Conservation (phyloP, 2,113 vertebrate genomes). For the Salvelinus fontinalis region DNA sequence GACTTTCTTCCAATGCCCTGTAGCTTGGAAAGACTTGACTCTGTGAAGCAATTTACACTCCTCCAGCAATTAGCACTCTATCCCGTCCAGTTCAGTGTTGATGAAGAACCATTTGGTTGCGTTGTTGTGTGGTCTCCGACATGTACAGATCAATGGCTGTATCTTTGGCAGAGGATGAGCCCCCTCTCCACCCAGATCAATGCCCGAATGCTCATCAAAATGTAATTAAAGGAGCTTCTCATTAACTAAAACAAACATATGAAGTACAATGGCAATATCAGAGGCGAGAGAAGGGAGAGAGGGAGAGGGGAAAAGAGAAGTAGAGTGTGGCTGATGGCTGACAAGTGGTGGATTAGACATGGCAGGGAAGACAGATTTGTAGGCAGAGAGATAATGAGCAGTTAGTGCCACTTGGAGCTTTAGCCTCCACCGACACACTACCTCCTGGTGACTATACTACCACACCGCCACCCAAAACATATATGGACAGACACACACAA, state of each 20-base stretch:
- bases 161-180: conserved; percentile 33
- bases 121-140: not conserved
- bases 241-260: conserved; percentile 60
- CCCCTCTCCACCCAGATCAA: conserved; percentile 33
- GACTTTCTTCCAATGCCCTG: not conserved
- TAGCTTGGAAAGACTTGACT: not conserved
- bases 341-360: not conserved
- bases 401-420: no score
- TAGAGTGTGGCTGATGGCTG: conserved; percentile 1
- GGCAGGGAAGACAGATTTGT: not conserved
- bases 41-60: not conserved
- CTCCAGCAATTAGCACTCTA: not conserved
- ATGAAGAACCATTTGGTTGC: not conserved
- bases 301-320: not conserved
- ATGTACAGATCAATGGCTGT: conserved; percentile 32
- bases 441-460: not conserved
- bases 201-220: conserved; percentile 57
- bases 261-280: conserved; percentile 39
- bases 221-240: conserved; percentile 54
- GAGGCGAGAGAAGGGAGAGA: not conserved
- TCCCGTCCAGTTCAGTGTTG: not conserved
- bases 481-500: conserved; percentile 1
- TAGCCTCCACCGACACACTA: not conserved
- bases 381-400: not conserved
- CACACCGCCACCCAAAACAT: not conserved